phyloP scores from a whole-genome alignment of 1,140 invertebrate species.

The Onthophagus taurus region DNA sequence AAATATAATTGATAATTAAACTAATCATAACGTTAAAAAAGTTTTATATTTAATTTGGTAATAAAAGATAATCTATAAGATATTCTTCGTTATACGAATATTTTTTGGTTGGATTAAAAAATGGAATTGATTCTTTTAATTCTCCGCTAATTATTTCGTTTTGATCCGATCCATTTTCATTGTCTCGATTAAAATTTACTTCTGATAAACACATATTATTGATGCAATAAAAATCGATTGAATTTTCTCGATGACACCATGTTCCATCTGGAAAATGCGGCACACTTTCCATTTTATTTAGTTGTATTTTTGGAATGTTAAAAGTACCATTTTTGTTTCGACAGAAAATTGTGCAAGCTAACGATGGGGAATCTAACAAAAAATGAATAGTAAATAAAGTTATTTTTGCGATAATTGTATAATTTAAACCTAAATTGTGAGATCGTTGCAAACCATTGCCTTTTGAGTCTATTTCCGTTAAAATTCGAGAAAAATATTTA shows the following conservation, averaged over 20 bases:
- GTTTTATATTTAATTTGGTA: too few relatives aligned
- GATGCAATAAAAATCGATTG: conserved; percentile 59
- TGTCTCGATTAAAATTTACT: too few relatives aligned
- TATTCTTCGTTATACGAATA: conserved; percentile 7
- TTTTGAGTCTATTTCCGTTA: conserved; percentile 50
- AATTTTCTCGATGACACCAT: conserved; percentile 59
- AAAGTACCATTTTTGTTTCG: conserved; percentile 52
- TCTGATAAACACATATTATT: conserved; percentile 64
- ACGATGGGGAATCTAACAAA: conserved; percentile 53
- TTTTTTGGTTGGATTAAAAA: neutral
- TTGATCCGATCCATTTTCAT: conserved; percentile 12
- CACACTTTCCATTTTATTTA: conserved; percentile 60
- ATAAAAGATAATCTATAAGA: conserved; percentile 3
- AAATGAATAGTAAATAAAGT: neutral
- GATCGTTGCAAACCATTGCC: conserved; percentile 57
- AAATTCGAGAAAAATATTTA: conserved; percentile 45
- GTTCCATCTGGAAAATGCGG: conserved; percentile 74
- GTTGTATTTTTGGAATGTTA: conserved; percentile 63
- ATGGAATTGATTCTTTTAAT: neutral
- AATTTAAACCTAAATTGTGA: conserved; percentile 49
- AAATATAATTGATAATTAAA: too few relatives aligned
- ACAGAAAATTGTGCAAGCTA: conserved; percentile 69
- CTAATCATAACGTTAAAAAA: too few relatives aligned
- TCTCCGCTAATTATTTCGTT: neutral
- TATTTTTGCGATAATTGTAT: conserved; percentile 4